These are phyloP conservation scores for Montipora sp. DNA, from an alignment of 64 coral and sea anemone species.

Conservation along the genomic window DNA sequence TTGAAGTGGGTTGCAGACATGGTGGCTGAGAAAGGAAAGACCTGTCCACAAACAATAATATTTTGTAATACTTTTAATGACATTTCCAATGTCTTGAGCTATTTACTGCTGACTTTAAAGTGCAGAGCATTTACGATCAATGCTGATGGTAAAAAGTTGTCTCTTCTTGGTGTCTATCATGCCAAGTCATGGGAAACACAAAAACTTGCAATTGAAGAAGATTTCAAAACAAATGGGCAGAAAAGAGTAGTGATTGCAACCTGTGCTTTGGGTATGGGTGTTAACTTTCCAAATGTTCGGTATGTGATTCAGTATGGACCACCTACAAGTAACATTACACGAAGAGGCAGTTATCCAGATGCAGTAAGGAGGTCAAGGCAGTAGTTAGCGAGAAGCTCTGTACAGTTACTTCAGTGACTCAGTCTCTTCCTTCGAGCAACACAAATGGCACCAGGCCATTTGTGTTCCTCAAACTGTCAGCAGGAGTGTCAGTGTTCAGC, in stretches of 20 bases:
- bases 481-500: no score
- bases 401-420: no score
- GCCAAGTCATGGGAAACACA: constrained; percentile 3
- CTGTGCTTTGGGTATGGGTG: constrained; percentile 38
- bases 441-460: no score
- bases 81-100: constrained; percentile 2
- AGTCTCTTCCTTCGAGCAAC: no score
- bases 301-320: constrained; percentile 21
- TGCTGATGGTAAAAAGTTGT: background rate
- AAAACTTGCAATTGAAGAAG: background rate
- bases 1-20: constrained; percentile 9
- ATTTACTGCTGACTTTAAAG: background rate
- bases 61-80: constrained; percentile 16
- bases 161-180: constrained; percentile 14
- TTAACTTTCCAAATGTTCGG: constrained; percentile 28
- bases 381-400: no score
- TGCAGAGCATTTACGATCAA: background rate
- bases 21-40: background rate
- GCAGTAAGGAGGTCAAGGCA: no score
- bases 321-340: constrained; percentile 8
- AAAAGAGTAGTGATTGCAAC: constrained; percentile 29
- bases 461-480: no score
- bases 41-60: background rate
- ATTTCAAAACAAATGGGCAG: background rate
- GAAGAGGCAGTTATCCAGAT: background rate